phyloP scores from a whole-genome alignment of 1,140 invertebrate genomes.

The Gryon sp. region DNA sequence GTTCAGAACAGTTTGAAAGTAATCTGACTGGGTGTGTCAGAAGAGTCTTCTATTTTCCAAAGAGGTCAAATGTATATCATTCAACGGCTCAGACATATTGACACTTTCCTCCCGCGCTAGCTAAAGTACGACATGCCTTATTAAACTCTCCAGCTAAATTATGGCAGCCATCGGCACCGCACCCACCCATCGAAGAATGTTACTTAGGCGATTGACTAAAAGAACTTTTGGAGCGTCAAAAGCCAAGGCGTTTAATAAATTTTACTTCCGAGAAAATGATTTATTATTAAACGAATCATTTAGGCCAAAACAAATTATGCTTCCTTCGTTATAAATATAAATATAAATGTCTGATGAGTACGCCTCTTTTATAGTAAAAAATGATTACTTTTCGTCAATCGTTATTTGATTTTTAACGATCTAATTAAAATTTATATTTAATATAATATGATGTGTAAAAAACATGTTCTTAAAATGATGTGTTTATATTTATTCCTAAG shows the following conservation, averaged over 20 bases:
- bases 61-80: constrained; percentile 74
- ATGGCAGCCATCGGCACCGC: constrained; percentile 68
- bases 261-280: constrained; percentile 48
- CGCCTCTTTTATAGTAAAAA: too few species aligned
- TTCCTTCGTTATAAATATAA: too few species aligned
- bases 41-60: constrained; percentile 73
- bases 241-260: constrained; percentile 51
- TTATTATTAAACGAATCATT: constrained; percentile 48
- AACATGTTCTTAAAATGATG: too few species aligned
- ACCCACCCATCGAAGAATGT: constrained; percentile 55
- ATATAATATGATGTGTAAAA: too few species aligned
- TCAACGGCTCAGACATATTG: constrained; percentile 75
- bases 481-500: too few species aligned
- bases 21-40: constrained; percentile 60
- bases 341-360: too few species aligned
- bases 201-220: constrained; percentile 62
- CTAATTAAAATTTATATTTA: too few species aligned
- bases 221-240: constrained; percentile 59
- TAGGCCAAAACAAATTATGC: constrained; percentile 31
- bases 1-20: constrained; percentile 59
- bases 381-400: too few species aligned
- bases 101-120: constrained; percentile 70
- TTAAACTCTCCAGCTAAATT: constrained; percentile 74
- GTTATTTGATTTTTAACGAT: too few species aligned
- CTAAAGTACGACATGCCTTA: constrained; percentile 73